These are phyloP conservation scores for Pheucticus melanocephalus DNA, from an alignment of 2,113 vertebrate species.

Conservation along the genomic window DNA sequence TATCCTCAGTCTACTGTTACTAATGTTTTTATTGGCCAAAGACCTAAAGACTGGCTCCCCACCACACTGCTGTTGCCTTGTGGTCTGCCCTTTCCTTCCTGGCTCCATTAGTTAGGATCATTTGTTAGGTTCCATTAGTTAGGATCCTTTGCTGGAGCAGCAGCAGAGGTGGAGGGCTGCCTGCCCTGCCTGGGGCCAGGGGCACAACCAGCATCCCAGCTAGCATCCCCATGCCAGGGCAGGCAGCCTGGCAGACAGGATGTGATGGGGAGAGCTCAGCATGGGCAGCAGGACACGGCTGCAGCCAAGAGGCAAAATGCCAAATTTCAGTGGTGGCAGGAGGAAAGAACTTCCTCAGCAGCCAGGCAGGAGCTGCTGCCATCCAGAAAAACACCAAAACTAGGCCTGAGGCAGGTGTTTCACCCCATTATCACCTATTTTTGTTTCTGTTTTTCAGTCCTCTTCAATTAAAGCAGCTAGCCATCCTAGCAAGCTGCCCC, in stretches of 20 bases:
- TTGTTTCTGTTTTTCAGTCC: not conserved
- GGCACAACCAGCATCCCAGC: not conserved
- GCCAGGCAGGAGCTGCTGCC: not conserved
- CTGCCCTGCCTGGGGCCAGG: not conserved
- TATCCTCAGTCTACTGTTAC: not conserved
- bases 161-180: accelerated
- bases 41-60: not conserved
- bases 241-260: not conserved
- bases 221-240: not conserved
- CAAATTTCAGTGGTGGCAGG: not conserved
- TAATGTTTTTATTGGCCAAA: not conserved
- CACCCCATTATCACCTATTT: not conserved
- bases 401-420: not conserved
- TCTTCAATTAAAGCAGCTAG: not conserved
- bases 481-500: not conserved
- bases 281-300: not conserved
- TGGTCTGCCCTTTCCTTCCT: slow-evolving; percentile 9
- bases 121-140: not conserved
- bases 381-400: not conserved
- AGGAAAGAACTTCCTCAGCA: not conserved
- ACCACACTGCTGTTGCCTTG: not conserved
- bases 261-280: accelerated
- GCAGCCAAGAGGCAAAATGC: not conserved
- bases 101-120: not conserved
- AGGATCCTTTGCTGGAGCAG: not conserved